Percentiles rank a stretch among this genome's conserved stretches.
These are phyloP conservation scores for Argyra leucocephala DNA, from an alignment of 2,888 invertebrate genomes.

Conservation along the genomic window DNA sequence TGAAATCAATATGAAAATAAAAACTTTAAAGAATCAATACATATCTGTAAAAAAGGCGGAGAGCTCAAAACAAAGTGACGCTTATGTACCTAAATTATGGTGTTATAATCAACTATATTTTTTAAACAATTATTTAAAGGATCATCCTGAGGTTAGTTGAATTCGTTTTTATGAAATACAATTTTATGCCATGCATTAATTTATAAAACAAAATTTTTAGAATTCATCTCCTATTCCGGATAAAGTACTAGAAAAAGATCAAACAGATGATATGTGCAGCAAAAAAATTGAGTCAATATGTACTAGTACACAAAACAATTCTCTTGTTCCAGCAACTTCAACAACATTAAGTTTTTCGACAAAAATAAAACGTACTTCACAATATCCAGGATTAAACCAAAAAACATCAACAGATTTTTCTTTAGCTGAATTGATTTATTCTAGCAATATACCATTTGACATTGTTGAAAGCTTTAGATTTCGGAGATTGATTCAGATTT, in stretches of 20 bases:
- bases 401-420: not conserved
- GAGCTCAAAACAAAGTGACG: not conserved
- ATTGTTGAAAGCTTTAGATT: not conserved
- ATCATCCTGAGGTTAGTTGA: not conserved
- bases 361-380: not conserved
- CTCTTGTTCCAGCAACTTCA: not conserved
- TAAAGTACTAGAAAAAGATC: not conserved
- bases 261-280: not conserved
- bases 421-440: constrained; percentile 8
- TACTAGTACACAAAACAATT: not conserved
- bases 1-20: constrained; percentile 3
- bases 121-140: not conserved
- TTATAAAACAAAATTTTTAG: not conserved
- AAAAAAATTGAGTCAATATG: not conserved
- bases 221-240: not conserved
- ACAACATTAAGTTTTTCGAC: not conserved
- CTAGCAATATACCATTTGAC: constrained; percentile 2
- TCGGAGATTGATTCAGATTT: not conserved
- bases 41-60: not conserved
- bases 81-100: not conserved
- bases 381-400: constrained; percentile 2
- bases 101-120: constrained; percentile 7
- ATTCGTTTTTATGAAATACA: too few relatives aligned
- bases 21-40: constrained; percentile 8
- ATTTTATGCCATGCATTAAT: too few relatives aligned